Evolutionary conservation across 2,888 invertebrate species (phyloP).

Genomic region (Exocentrus adspersus): DNA sequence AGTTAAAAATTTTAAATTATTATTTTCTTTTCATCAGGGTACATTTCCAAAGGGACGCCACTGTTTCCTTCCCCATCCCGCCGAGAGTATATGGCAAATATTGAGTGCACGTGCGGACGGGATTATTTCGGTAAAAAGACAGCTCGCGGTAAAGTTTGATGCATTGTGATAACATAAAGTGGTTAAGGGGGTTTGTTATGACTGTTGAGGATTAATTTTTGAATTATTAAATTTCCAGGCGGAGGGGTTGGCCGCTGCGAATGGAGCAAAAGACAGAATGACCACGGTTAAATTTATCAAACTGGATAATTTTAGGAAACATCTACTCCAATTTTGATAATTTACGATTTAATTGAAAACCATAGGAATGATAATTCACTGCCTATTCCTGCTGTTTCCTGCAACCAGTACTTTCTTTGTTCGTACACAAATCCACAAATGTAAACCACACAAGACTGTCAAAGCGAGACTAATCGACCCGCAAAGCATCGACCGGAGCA

Average conservation of each 20-base stretch:
- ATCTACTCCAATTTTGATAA: too few relatives aligned
- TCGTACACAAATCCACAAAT: not conserved
- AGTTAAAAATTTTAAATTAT: too few relatives aligned
- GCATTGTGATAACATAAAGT: conserved; percentile 57
- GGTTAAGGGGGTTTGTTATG: conserved; percentile 58
- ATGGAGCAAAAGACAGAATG: conserved; percentile 27
- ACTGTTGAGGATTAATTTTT: conserved; percentile 58
- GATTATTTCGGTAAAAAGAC: conserved; percentile 53
- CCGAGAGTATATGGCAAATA: conserved; percentile 48
- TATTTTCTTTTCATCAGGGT: not conserved
- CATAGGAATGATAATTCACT: too few relatives aligned
- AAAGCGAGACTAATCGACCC: not conserved
- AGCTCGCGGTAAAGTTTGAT: conserved; percentile 52
- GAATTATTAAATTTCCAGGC: conserved; percentile 56
- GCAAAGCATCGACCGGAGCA: conserved; percentile 1
- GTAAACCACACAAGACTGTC: not conserved
- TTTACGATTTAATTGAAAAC: too few relatives aligned
- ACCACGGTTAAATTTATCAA: conserved; percentile 35
- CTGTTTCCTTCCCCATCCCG: conserved; percentile 13
- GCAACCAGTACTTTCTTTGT: too few relatives aligned
- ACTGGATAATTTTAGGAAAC: too few relatives aligned
- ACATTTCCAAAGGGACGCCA: not conserved
- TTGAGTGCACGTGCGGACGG: conserved; percentile 49
- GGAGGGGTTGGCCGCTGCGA: conserved; percentile 20
- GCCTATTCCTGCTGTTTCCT: too few relatives aligned